Evolutionary conservation across 2,113 vertebrate genomes (phyloP).

Genomic region (Camelus bactrianus): DNA sequence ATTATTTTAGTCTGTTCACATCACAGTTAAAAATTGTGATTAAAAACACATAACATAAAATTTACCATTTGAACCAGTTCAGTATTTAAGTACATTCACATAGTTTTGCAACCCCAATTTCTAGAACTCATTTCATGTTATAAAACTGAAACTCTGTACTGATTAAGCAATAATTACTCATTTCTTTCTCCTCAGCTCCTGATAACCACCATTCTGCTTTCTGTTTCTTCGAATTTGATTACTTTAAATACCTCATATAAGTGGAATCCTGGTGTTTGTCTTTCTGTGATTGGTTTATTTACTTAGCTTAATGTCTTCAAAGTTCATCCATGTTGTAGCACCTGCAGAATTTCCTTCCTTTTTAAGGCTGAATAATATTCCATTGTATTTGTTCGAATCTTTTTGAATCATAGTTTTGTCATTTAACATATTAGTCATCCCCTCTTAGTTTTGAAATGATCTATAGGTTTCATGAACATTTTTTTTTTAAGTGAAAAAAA

Average conservation of each 20-base stretch:
- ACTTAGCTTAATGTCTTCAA: background rate
- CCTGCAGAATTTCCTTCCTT: background rate
- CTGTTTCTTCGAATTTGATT: background rate
- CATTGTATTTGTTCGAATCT: background rate
- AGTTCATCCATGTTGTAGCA: background rate
- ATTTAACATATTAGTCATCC: background rate
- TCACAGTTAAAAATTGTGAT: background rate
- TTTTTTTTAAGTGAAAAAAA: background rate
- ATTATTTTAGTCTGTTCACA: background rate
- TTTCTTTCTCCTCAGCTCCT: background rate
- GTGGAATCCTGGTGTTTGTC: background rate
- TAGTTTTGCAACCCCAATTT: background rate
- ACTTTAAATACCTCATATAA: background rate
- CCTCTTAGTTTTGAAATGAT: constrained; percentile 1
- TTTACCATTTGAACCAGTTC: background rate
- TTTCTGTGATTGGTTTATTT: background rate
- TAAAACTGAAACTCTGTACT: background rate
- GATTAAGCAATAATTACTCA: background rate
- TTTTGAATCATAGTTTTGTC: constrained; percentile 43
- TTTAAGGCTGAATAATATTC: background rate
- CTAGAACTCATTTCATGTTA: background rate
- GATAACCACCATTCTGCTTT: background rate
- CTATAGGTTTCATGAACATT: background rate
- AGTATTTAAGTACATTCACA: background rate
- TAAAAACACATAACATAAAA: background rate